Conservation (phyloP, 2,113 vertebrate species). For the Protobothrops flavoviridis region DNA sequence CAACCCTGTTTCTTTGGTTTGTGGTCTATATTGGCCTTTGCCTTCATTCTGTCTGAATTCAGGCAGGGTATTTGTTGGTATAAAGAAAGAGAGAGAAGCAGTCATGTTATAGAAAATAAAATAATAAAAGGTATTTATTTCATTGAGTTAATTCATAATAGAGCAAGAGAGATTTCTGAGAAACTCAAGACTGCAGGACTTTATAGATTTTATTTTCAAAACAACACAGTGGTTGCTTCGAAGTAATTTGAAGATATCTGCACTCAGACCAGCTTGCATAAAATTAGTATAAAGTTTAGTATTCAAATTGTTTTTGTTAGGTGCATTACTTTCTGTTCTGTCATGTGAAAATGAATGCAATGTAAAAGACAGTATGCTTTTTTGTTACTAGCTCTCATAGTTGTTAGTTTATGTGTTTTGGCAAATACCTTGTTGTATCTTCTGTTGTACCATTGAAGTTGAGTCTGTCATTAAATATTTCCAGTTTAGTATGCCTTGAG, state of each 20-base stretch:
- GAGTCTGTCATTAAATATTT: neutral
- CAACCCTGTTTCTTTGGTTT: conserved; percentile 32
- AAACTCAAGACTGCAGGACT: neutral
- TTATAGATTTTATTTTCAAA: neutral
- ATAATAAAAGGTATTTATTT: neutral
- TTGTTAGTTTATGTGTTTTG: neutral
- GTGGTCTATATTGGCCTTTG: neutral
- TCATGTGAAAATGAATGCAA: neutral
- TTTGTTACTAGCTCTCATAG: neutral
- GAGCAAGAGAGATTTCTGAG: neutral
- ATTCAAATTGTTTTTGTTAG: neutral
- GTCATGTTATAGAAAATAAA: neutral
- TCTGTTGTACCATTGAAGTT: neutral
- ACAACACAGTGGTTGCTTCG: neutral
- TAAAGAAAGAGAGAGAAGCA: neutral
- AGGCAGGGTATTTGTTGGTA: neutral
- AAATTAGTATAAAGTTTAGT: neutral
- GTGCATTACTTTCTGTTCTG: neutral
- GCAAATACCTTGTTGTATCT: neutral
- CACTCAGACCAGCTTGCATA: neutral
- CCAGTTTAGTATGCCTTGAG: too few species aligned
- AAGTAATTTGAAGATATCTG: neutral
- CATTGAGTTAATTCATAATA: neutral
- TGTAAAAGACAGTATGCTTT: neutral
- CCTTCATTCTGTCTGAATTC: neutral